Conservation (phyloP, 2,888 invertebrate genomes). For the Biston betularia region DNA sequence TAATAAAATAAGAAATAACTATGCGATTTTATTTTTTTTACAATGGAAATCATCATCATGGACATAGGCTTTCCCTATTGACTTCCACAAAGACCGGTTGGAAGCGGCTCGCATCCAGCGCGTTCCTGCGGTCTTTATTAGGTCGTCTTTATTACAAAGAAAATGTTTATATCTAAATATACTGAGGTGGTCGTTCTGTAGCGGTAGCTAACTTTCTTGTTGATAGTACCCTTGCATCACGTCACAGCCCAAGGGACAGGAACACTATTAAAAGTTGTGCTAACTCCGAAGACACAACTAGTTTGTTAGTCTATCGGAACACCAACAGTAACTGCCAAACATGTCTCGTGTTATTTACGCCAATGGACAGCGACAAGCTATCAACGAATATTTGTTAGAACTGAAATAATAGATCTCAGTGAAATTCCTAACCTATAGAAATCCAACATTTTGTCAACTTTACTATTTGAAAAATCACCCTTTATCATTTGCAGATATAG, state of each 20-base stretch:
- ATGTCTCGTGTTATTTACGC: constrained; percentile 2
- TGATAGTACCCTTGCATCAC: constrained; percentile 18
- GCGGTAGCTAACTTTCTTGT: constrained; percentile 39
- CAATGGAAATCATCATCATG: no score
- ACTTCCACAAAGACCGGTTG: no score
- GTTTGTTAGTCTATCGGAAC: constrained; percentile 67
- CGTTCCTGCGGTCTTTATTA: no score
- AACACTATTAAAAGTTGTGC: constrained; percentile 82
- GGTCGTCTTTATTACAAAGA: no score
- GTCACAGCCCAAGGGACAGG: constrained; percentile 60
- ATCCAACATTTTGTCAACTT: no score
- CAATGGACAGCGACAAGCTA: constrained; percentile 9
- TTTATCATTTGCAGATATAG: no score
- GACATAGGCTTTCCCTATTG: no score
- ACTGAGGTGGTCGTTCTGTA: background rate
- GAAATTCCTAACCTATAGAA: background rate
- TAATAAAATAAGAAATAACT: no score
- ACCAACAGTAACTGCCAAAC: constrained; percentile 39
- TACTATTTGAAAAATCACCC: background rate
- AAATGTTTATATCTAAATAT: background rate
- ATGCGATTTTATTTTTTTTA: no score
- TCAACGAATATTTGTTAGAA: constrained; percentile 1
- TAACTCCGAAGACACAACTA: constrained; percentile 72
- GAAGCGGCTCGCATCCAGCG: no score
- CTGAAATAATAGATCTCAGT: background rate